phyloP scores from a whole-genome alignment of 2,797 vertebrate species.

The Catharus ustulatus region DNA sequence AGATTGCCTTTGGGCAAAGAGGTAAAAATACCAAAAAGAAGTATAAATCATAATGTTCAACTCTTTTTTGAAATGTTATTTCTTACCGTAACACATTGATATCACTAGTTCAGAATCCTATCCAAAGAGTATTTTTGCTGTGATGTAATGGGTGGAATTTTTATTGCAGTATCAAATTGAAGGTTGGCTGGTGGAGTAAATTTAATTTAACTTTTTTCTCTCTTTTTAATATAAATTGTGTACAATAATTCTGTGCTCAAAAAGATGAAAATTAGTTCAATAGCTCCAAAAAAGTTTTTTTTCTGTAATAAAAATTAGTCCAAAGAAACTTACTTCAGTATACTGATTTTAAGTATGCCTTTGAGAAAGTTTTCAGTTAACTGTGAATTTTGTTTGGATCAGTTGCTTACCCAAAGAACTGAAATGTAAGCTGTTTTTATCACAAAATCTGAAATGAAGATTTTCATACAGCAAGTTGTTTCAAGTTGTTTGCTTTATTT shows the following conservation, averaged over 20 bases:
- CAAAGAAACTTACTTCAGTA: neutral
- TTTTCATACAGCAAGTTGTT: neutral
- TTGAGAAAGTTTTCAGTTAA: neutral
- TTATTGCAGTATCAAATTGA: neutral
- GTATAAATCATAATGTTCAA: neutral
- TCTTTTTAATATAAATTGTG: neutral
- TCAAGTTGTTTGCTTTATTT: neutral
- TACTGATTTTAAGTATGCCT: neutral
- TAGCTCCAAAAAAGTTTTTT: neutral
- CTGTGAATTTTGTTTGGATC: neutral
- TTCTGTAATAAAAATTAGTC: neutral
- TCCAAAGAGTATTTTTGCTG: neutral
- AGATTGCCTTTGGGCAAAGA: neutral
- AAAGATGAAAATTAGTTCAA: neutral
- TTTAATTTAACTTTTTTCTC: neutral
- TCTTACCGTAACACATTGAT: neutral
- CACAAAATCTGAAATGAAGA: neutral
- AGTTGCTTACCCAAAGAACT: neutral
- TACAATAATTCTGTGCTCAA: neutral
- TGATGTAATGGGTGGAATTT: neutral
- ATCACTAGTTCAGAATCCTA: neutral
- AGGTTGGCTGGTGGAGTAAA: neutral
- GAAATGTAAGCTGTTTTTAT: neutral
- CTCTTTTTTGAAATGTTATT: neutral
- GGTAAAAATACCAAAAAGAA: constrained; percentile 3